Base-by-base conservation (phyloP, 2,888 invertebrate species). In the Drosophila quinaria region DNA sequence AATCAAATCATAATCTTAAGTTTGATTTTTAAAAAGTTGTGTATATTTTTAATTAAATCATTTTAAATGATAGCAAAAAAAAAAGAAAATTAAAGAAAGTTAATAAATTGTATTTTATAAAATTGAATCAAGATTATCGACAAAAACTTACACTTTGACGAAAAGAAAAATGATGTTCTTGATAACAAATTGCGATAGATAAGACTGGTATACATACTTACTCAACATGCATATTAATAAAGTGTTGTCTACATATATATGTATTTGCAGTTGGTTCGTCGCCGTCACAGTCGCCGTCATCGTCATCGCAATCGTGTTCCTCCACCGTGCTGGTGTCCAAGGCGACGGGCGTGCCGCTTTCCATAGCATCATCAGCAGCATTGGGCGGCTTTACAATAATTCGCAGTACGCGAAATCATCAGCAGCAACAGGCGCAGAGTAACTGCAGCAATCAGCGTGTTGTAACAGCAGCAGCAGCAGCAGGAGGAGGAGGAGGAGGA, bases 341-440 rank as follows among this genome's bases (percentile, higher is more conserved):
- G 75, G 74, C 89, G 67, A 87, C 81, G 22, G 89, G 90, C 54
- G 90, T 90, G 60, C 90, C 91, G 17, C 59, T 91, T 10, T 91
- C 91, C 41, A 85, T 91, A 56, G 91, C 91, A 66, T 84, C 84
- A 5, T 91, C 91, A 47, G 91, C 91, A 52, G 91, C 88, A 4
- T 63, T 91, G 39, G 90, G 90, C 46, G 90, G 90, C 56, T 91
- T 90, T 49, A 90, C 91, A 29, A 86, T 86, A 17, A 92, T 92
- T 82, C 91, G 92, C 69, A 91, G 92, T 77, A 91, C 92, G 73
- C 91, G 91, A 68, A 91, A 87, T 70, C 91, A 92, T 79, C 87
- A 91, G 47, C 89, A 90, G 1, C 67, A 55, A 2, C 60, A 49
- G 0, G 56, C 64, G 1, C 73, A 67, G 9, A 63, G 3, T 61